phyloP scores from a whole-genome alignment of 2,888 invertebrate species.

The Nasonovia ribisnigri region DNA sequence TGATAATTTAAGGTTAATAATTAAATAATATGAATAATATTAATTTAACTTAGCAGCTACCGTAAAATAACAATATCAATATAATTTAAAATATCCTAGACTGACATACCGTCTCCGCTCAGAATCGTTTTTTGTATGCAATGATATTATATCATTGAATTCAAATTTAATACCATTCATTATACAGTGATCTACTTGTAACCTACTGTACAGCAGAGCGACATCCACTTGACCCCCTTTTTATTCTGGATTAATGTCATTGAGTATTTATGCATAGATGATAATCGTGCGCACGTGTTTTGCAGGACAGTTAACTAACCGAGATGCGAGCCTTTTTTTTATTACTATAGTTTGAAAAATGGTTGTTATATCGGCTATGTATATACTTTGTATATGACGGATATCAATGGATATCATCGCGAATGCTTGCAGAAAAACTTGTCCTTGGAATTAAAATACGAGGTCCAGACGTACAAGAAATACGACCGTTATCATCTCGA shows the following conservation, averaged over 20 bases:
- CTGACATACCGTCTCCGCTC: too few relatives aligned
- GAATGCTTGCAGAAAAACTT: not conserved
- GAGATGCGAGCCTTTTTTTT: not conserved
- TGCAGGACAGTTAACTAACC: not conserved
- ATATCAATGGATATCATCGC: not conserved
- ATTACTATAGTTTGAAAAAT: not conserved
- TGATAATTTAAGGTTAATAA: too few relatives aligned
- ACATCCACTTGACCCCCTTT: too few relatives aligned
- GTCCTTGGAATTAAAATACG: not conserved
- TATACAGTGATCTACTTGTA: too few relatives aligned
- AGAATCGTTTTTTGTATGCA: too few relatives aligned
- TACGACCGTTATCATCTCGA: not conserved
- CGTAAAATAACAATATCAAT: too few relatives aligned
- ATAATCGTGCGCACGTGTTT: not conserved
- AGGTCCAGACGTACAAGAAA: not conserved
- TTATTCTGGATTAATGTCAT: not conserved
- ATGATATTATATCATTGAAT: too few relatives aligned
- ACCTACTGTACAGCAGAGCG: too few relatives aligned
- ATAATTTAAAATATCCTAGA: too few relatives aligned
- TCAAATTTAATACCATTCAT: too few relatives aligned
- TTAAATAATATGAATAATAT: too few relatives aligned
- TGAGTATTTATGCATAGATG: not conserved
- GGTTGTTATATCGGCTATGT: not conserved
- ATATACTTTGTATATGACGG: not conserved
- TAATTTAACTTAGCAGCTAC: too few relatives aligned